Evolutionary conservation across 1,140 invertebrate genomes (phyloP), one percentile per base, ranked within the genome.

Genomic region (Teleopsis dalmanni): DNA sequence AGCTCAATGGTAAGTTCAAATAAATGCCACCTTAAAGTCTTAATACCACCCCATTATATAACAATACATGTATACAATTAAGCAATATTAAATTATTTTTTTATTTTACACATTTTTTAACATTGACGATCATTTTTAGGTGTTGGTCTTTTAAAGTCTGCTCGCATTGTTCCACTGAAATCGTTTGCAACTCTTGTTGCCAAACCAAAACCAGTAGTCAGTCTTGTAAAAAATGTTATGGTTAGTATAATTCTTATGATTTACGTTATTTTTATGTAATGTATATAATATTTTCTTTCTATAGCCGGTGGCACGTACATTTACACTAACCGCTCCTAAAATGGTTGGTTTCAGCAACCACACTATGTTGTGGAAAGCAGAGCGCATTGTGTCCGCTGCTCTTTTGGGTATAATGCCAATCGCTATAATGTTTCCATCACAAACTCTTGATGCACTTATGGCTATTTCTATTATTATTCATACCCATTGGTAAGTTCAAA

Each of bases 401-500:
- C 69, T 88, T 7, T 54, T 88, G 50, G 76, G 74, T 3, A 49
- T 86, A 34, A 68, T 87, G 46, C 85, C 86, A 40, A 67, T 74
- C 18, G 78, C 81, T 22, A 73, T 89, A 34, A 44, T 80, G 0
- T 66, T 75, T 13, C 80, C 84, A 29, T 80, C 73, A 56, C 64
- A 78, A 54, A 51, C 78, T n/a, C 47, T 85, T 25, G 85, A 89
- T 64, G 77, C 76, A 51, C 23, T 83, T 21, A 64, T 84, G 21
- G 81, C 85, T 18, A 57, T 83, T 7, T 65, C 78, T 1, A 56
- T 81, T 22, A 79, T 85, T 0, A 75, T 83, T 50, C 87, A 90
- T 67, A 74, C 78, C 25, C 84, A 90, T 66, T 89, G 86, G 87
- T 69, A 58, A 50, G 13, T 3, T 2, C 0, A 3, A 42, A 13